Evolutionary conservation across 2,888 invertebrate genomes (phyloP).

Genomic region (Aleiodes testaceus): DNA sequence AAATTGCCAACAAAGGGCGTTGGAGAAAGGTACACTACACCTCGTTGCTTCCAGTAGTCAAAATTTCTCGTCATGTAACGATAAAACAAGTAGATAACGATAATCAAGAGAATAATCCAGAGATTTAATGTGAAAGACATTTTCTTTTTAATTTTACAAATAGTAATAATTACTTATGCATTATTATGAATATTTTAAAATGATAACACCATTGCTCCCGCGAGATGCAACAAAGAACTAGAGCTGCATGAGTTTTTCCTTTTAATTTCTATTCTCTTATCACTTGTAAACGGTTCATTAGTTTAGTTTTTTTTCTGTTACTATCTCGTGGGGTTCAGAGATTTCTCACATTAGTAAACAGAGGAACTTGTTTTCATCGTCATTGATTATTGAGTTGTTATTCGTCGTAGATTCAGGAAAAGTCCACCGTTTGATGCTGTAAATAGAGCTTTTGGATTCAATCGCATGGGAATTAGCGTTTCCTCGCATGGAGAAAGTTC

Average conservation of each 20-base stretch:
- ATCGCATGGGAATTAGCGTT: slow-evolving; percentile 56
- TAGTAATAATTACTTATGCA: too few relatives aligned
- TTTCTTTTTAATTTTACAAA: not conserved
- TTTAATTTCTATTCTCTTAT: too few relatives aligned
- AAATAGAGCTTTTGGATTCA: slow-evolving; percentile 55
- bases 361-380: too few relatives aligned
- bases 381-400: not conserved
- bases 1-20: slow-evolving; percentile 73
- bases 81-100: slow-evolving; percentile 51
- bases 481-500: slow-evolving; percentile 56
- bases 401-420: slow-evolving; percentile 54
- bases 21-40: slow-evolving; percentile 69
- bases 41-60: slow-evolving; percentile 68
- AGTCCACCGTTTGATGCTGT: slow-evolving; percentile 55
- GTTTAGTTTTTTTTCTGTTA: too few relatives aligned
- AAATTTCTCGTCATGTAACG: slow-evolving; percentile 63
- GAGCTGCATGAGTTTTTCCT: too few relatives aligned
- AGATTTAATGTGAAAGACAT: slow-evolving; percentile 21
- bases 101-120: slow-evolving; percentile 51
- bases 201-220: too few relatives aligned
- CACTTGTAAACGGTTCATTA: too few relatives aligned
- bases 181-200: too few relatives aligned
- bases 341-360: too few relatives aligned
- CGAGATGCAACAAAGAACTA: too few relatives aligned
- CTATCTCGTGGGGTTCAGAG: too few relatives aligned